Percentiles rank a stretch among this genome's conserved stretches.
These are phyloP conservation scores for Phlogophora meticulosa DNA, from an alignment of 2,888 invertebrate genomes.

Conservation along the genomic window DNA sequence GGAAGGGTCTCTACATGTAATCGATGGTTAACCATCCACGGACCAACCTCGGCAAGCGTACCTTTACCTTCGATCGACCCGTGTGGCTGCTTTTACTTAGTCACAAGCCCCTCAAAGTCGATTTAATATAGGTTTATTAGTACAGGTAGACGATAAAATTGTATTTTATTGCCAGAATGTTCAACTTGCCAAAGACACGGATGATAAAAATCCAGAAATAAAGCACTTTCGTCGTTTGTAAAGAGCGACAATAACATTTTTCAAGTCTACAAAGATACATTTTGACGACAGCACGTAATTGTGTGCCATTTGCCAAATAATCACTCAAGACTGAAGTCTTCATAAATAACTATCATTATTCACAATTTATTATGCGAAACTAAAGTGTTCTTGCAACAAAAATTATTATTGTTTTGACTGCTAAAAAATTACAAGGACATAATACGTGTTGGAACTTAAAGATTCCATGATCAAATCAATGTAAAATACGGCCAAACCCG, in stretches of 20 bases:
- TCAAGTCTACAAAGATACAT: conserved; percentile 47
- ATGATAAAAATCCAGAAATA: conserved; percentile 40
- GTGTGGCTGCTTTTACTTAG: no score
- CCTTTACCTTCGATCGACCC: no score
- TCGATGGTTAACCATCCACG: no score
- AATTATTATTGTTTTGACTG: conserved; percentile 33
- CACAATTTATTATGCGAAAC: conserved; percentile 38
- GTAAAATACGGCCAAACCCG: no score
- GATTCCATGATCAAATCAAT: no score
- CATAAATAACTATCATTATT: conserved; percentile 53
- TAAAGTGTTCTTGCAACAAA: conserved; percentile 19
- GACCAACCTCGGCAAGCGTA: no score
- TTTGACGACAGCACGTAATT: conserved; percentile 32
- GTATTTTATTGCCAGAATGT: not conserved
- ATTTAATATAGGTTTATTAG: no score
- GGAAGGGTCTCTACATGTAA: no score
- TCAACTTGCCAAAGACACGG: conserved; percentile 29
- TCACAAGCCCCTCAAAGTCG: no score
- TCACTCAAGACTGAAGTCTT: conserved; percentile 47
- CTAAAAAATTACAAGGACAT: conserved; percentile 6
- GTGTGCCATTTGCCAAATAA: conserved; percentile 57
- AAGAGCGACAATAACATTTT: conserved; percentile 34
- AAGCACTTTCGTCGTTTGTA: conserved; percentile 35
- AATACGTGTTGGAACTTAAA: not conserved
- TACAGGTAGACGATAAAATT: no score